Evolutionary conservation across 2,888 invertebrate genomes (phyloP), one percentile per base, ranked within the genome.

Genomic region (Drosophila pseudotalamancana): DNA sequence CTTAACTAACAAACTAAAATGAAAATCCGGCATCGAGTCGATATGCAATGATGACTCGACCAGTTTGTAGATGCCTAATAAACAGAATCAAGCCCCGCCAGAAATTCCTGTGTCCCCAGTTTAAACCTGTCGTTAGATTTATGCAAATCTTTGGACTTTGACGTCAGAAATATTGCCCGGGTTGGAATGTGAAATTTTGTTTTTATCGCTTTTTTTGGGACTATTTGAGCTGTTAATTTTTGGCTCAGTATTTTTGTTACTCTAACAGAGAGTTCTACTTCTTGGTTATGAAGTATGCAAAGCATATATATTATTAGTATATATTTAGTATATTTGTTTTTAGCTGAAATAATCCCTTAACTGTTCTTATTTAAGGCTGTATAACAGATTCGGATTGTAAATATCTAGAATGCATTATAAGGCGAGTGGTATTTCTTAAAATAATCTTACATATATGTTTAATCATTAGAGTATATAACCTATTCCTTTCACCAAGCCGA

Each of bases 141-240:
- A 88, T 79, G 68, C 80, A 81, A 85, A 85, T 86, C 64, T 29
- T 19, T 46, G n/a, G 70, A 69, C 59, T 77, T 85, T 89, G 89
- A 89, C 89, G 89, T 89, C 89, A 89, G 76, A 80, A 81, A 86
- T 75, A 40, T 50, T 21, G 29, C 19, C 50, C 50, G 50, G 51
- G 50, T 72, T 71, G 89, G 89, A 89, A 89, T 89, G 89, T 72
- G 70, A 87, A 77, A 80, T 79, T 76, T 86, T 59, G 65, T 64
- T 27, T 56, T 61, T 85, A 76, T 69, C 53, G 6, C 23, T 55
- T 43, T 54, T 56, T 48, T 57, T 23, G 35, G 40, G n/a, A n/a
- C 51, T 63, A 64, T 63, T 73, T 73, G 62, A 51, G 46, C 65
- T 82, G 83, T 54, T 80, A 73, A 79, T 78, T 80, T 78, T 43